A percentile compares a stretch with the other conserved stretches of the same genome.
Evolutionary conservation across 2,797 vertebrate species (phyloP).

Genomic region (Phylloscopus collybita): DNA sequence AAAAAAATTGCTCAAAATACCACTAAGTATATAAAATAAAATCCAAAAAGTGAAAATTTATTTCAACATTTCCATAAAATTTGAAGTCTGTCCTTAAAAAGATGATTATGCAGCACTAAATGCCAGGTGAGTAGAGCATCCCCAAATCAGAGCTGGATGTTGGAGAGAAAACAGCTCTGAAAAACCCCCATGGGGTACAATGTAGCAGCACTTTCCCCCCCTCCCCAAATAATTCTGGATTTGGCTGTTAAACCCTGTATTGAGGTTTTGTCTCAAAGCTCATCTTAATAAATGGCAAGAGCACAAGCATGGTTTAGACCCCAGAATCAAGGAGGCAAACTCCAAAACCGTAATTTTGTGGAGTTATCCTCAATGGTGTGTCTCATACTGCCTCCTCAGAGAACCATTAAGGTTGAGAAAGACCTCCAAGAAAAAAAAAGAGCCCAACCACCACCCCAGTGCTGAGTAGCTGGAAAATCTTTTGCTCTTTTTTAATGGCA

Average conservation of each 20-base stretch:
- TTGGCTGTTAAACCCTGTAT: not conserved
- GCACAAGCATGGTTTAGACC: accelerated
- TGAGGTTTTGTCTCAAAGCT: not conserved
- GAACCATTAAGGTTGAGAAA: not conserved
- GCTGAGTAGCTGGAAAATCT: not conserved
- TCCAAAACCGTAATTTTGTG: accelerated
- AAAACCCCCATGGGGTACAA: accelerated
- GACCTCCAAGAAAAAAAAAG: not conserved
- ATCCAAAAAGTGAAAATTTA: not conserved
- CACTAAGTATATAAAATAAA: not conserved
- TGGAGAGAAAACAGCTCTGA: accelerated
- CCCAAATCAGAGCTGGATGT: not conserved
- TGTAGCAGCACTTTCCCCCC: not conserved
- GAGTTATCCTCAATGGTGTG: not conserved
- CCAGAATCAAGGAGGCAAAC: not conserved
- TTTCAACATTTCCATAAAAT: not conserved
- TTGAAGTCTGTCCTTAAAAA: not conserved
- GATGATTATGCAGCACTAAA: not conserved
- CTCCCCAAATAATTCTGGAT: not conserved
- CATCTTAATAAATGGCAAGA: not conserved
- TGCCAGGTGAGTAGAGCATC: not conserved
- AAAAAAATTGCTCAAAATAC: not conserved
- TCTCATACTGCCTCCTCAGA: not conserved
- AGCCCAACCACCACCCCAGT: not conserved
- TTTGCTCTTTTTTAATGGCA: not conserved